phyloP scores from a whole-genome alignment of 2,113 vertebrate genomes.

The Crotalus viridis region DNA sequence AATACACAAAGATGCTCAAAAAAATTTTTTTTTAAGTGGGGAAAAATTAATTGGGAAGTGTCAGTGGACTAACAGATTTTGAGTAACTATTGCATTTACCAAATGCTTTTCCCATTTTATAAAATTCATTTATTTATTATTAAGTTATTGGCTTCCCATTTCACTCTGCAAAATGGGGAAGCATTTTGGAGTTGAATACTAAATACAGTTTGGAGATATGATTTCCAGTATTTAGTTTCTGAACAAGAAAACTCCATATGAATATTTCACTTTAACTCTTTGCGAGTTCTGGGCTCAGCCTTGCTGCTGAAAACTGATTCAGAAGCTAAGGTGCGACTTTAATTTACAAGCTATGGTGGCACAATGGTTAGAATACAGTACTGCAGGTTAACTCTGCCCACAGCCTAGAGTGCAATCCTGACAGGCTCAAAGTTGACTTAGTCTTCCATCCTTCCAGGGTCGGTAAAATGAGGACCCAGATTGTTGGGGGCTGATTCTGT shows the following conservation, averaged over 20 bases:
- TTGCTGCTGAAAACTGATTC: neutral
- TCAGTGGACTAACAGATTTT: neutral
- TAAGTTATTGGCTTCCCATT: neutral
- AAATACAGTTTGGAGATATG: neutral
- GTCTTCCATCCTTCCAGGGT: neutral
- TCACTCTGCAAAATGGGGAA: neutral
- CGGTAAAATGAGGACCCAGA: neutral
- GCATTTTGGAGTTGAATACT: neutral
- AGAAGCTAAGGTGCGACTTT: too few relatives aligned
- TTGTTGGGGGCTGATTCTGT: neutral
- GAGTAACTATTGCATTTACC: neutral
- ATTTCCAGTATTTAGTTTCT: neutral
- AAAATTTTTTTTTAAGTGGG: neutral
- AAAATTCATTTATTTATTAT: neutral
- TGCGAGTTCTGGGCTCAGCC: neutral
- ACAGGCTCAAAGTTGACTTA: neutral
- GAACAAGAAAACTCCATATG: neutral
- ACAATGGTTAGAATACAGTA: neutral
- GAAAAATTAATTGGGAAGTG: neutral
- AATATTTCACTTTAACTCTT: neutral
- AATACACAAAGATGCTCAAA: neutral
- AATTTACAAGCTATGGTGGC: neutral
- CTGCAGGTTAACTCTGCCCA: neutral
- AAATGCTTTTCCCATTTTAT: neutral
- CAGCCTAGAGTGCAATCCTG: neutral